phyloP scores from a whole-genome alignment of 2,113 vertebrate genomes.

The Bufo bufo region DNA sequence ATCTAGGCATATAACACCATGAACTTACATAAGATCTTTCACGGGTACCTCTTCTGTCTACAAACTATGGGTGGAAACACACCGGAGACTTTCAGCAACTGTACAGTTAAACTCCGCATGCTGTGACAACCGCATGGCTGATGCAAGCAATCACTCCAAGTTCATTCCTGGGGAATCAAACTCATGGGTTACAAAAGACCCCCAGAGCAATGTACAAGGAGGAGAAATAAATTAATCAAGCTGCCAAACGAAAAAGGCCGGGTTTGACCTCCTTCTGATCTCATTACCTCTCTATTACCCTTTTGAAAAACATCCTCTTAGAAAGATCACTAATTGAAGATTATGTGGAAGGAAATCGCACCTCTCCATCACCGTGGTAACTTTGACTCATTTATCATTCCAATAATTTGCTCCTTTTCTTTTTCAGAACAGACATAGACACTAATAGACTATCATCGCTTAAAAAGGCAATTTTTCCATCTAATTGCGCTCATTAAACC shows the following conservation, averaged over 20 bases:
- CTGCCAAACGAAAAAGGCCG: constrained; percentile 85
- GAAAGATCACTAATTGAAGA: constrained; percentile 92
- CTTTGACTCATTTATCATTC: constrained; percentile 84
- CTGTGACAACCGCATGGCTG: constrained; percentile 62
- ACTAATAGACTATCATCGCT: constrained; percentile 83
- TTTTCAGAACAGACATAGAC: constrained; percentile 75
- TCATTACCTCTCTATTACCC: constrained; percentile 88
- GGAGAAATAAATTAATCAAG: constrained; percentile 94
- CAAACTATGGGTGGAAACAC: background rate
- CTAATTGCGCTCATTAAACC: constrained; percentile 87
- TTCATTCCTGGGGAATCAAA: constrained; percentile 70
- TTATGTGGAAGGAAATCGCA: constrained; percentile 81
- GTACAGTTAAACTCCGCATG: constrained; percentile 35
- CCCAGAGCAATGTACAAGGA: constrained; percentile 82
- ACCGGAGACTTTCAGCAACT: background rate
- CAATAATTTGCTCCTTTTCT: constrained; percentile 83
- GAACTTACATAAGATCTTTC: background rate
- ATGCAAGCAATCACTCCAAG: constrained; percentile 66
- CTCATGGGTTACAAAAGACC: constrained; percentile 80
- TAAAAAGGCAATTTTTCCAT: constrained; percentile 85
- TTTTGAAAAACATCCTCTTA: constrained; percentile 87
- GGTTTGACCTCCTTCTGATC: constrained; percentile 88
- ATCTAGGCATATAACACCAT: background rate
- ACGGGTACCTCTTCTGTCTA: background rate
- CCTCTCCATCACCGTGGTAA: constrained; percentile 81